These are phyloP conservation scores for Agriopis leucophaearia DNA, from an alignment of 2,888 invertebrate genomes.

Conservation along the genomic window DNA sequence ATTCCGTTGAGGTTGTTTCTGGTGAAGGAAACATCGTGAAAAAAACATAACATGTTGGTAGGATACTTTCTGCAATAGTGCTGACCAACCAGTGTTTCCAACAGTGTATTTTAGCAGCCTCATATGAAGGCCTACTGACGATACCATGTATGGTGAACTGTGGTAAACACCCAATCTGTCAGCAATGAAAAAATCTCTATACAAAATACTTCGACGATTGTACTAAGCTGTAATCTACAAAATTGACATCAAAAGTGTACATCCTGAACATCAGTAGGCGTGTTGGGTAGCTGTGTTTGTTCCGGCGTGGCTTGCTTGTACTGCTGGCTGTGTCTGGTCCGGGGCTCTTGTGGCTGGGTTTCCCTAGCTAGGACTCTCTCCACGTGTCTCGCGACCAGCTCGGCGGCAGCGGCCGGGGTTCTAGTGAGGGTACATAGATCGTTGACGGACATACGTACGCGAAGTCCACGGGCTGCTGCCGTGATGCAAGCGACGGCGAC, in stretches of 20 bases:
- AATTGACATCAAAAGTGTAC: slow-evolving; percentile 81
- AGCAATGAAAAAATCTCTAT: not conserved
- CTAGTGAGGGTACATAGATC: slow-evolving; percentile 80
- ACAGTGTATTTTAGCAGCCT: not conserved
- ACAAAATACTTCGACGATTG: slow-evolving; percentile 2
- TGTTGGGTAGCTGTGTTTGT: slow-evolving; percentile 82
- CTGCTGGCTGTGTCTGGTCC: slow-evolving; percentile 63
- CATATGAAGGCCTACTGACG: too few relatives aligned
- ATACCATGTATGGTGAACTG: not conserved
- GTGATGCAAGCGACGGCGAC: slow-evolving; percentile 90
- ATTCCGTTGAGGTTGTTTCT: too few relatives aligned
- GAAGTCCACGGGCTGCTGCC: slow-evolving; percentile 88
- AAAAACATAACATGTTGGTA: not conserved
- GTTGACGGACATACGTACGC: slow-evolving; percentile 76
- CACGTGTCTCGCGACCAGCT: slow-evolving; percentile 85
- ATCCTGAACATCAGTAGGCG: slow-evolving; percentile 89
- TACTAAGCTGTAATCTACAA: not conserved
- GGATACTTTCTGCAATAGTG: not conserved
- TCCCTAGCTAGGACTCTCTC: slow-evolving; percentile 87
- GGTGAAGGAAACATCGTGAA: too few relatives aligned
- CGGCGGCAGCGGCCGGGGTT: slow-evolving; percentile 81
- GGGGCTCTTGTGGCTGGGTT: slow-evolving; percentile 80
- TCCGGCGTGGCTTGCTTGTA: slow-evolving; percentile 69
- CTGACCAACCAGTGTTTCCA: too few relatives aligned
- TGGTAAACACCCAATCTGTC: not conserved